These are phyloP conservation scores for Sebastes hopkinsi DNA, from an alignment of 2,797 vertebrate genomes.

Conservation along the genomic window DNA sequence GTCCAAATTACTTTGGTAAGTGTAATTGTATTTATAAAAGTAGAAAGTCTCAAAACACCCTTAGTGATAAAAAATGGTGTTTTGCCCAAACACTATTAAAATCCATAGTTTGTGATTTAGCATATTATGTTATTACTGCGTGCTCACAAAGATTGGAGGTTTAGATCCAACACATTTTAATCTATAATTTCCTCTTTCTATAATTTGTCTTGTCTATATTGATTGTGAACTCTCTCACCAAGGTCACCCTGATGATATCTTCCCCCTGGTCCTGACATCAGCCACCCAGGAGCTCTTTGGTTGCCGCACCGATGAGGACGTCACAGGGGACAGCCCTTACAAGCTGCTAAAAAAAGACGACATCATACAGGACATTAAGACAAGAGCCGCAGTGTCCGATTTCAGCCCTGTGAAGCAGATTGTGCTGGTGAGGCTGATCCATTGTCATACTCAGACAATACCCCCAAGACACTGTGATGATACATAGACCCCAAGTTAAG, in stretches of 20 bases:
- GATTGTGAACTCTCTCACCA: conserved; percentile 12
- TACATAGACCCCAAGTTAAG: conserved; percentile 34
- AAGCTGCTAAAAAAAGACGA: conserved; percentile 91
- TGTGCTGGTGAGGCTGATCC: conserved; percentile 81
- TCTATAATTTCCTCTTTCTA: neutral
- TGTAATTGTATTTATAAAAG: neutral
- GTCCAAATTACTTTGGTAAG: neutral
- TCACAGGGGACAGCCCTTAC: conserved; percentile 86
- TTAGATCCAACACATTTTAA: neutral
- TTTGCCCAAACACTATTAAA: neutral
- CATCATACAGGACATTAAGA: conserved; percentile 88
- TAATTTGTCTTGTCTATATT: neutral
- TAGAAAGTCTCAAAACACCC: neutral
- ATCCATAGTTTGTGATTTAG: neutral
- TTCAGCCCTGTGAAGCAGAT: conserved; percentile 89
- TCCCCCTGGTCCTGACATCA: conserved; percentile 90
- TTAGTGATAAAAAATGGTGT: neutral
- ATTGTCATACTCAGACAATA: conserved; percentile 41
- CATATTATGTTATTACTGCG: neutral
- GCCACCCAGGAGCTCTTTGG: conserved; percentile 92
- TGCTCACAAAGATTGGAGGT: neutral
- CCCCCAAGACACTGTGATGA: conserved; percentile 33
- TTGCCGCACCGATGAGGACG: conserved; percentile 85
- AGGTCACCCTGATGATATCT: conserved; percentile 88
- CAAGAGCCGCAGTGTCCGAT: conserved; percentile 90